Conservation (phyloP, 92 coral and sea anemone species). For the Actinostola sp. region DNA sequence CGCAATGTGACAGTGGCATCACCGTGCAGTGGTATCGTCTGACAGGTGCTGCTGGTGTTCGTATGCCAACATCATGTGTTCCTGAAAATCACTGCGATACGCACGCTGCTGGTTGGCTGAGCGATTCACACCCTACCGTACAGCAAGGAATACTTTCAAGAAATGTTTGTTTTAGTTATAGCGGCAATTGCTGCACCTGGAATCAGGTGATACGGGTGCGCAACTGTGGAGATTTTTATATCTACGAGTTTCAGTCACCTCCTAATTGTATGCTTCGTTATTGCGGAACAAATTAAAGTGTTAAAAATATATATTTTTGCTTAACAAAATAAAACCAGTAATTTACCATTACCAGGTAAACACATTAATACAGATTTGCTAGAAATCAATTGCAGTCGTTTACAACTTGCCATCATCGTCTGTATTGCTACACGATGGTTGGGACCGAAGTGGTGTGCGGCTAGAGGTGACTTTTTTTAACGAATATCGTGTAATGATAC, state of each 20-base stretch:
- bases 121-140: slow-evolving; percentile 26
- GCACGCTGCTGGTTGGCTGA: slow-evolving; percentile 35
- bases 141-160: slow-evolving; percentile 6
- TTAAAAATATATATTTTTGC: too few species aligned
- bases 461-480: too few species aligned
- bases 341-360: too few species aligned
- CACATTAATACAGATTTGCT: too few species aligned
- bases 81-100: slow-evolving; percentile 20
- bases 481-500: too few species aligned
- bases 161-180: slow-evolving; percentile 8
- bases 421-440: too few species aligned
- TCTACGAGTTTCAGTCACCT: slow-evolving; percentile 10
- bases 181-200: slow-evolving; percentile 12
- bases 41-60: slow-evolving; percentile 34
- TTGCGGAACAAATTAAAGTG: slow-evolving; percentile 17
- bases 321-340: too few species aligned
- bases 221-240: slow-evolving; percentile 16
- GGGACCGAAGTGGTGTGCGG: too few species aligned
- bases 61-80: slow-evolving; percentile 26
- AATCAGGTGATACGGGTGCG: not conserved
- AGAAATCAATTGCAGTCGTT: too few species aligned
- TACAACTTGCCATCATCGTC: too few species aligned
- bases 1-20: slow-evolving; percentile 21
- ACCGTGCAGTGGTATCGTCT: slow-evolving; percentile 36
- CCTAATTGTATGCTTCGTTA: not conserved